Percentiles rank a stretch among this genome's conserved stretches.
Conservation (phyloP, 2,797 vertebrate species). For the Petrocephalus schoutedeni region DNA sequence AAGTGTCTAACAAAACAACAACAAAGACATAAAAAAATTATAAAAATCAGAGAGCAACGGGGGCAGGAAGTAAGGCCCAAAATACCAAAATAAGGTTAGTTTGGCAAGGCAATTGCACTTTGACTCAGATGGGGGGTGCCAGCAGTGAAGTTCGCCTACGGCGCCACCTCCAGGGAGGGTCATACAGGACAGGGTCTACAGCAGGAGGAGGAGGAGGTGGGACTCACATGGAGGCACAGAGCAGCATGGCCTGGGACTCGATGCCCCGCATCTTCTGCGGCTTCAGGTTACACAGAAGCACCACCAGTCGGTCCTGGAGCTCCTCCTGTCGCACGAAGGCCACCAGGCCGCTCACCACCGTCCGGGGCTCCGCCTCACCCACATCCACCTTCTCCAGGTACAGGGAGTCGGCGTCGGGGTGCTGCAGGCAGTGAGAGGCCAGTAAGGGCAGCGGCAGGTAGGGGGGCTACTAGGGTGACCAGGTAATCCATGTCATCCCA, state of each 20-base stretch:
- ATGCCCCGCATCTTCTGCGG: conserved; percentile 96
- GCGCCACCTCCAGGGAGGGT: too few relatives aligned
- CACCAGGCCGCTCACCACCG: conserved; percentile 90
- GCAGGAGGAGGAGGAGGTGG: background rate
- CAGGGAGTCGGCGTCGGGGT: conserved; percentile 87
- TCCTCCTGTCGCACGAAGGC: conserved; percentile 77
- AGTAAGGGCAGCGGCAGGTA: background rate
- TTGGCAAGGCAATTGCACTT: too few relatives aligned
- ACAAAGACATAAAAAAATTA: background rate
- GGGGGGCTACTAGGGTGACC: too few relatives aligned
- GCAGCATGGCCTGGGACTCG: conserved; percentile 93
- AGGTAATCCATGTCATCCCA: background rate
- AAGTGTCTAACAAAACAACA: background rate
- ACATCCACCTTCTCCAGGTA: conserved; percentile 91
- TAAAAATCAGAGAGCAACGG: background rate
- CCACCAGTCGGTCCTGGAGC: conserved; percentile 80
- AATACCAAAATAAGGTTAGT: background rate
- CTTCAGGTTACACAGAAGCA: conserved; percentile 90
- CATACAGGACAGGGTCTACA: too few relatives aligned
- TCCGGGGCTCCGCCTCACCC: conserved; percentile 81
- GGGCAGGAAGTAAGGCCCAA: background rate
- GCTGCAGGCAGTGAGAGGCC: conserved; percentile 54
- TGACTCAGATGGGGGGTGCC: too few relatives aligned
- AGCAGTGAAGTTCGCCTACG: too few relatives aligned
- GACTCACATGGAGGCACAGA: conserved; percentile 84